These are phyloP conservation scores for Notothenia coriiceps DNA, from an alignment of 2,113 vertebrate genomes.

Conservation along the genomic window DNA sequence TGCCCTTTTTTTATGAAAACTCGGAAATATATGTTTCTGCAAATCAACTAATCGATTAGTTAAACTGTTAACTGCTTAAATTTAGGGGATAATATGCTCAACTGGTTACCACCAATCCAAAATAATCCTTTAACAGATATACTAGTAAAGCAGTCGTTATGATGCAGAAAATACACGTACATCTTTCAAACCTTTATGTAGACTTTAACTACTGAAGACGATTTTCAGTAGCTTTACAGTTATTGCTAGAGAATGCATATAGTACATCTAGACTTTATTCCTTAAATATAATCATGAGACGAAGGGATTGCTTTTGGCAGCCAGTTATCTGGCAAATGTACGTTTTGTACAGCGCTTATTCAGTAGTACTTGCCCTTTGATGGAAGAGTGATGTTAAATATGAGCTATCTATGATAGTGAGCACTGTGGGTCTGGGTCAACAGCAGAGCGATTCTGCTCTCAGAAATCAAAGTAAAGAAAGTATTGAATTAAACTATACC, in stretches of 20 bases:
- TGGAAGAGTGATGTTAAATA: conserved; percentile 41
- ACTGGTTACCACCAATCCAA: too few species aligned
- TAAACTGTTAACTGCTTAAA: too few species aligned
- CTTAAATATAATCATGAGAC: conserved; percentile 19
- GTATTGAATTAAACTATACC: conserved; percentile 56
- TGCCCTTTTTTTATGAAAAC: too few species aligned
- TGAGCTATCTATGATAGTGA: conserved; percentile 26
- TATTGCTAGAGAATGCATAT: background rate
- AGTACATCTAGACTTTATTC: background rate
- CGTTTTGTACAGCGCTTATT: background rate
- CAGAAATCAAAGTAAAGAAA: conserved; percentile 63
- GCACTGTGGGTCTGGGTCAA: conserved; percentile 47
- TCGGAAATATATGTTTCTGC: too few species aligned
- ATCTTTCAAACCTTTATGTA: background rate
- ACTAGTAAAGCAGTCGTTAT: too few species aligned
- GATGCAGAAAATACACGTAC: too few species aligned
- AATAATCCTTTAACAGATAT: too few species aligned
- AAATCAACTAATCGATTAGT: too few species aligned
- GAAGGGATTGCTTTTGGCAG: conserved; percentile 17
- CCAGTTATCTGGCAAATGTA: background rate
- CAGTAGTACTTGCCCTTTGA: background rate
- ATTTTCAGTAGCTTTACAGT: background rate
- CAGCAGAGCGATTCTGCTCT: conserved; percentile 46
- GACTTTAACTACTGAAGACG: background rate
- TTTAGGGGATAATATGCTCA: too few species aligned